A percentile compares a stretch with the other conserved stretches of the same genome.
These are phyloP conservation scores for Mus musculus DNA, from an alignment of 2,113 vertebrate species.

Conservation along the genomic window DNA sequence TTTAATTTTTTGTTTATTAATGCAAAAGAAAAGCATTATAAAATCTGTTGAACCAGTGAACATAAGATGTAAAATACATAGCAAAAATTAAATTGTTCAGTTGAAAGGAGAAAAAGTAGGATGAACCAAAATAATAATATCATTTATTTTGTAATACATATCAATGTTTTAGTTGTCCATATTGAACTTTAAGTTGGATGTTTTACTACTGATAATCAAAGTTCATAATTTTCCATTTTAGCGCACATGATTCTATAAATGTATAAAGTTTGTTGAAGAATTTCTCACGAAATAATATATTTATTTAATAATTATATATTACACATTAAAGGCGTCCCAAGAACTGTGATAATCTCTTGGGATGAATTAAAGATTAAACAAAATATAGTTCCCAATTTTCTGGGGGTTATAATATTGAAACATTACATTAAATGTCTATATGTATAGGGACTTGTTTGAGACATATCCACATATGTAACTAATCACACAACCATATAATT, in stretches of 20 bases:
- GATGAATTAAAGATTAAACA: conserved; percentile 22
- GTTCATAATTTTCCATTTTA: conserved; percentile 13
- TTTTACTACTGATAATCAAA: conserved; percentile 7
- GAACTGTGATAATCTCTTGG: background rate
- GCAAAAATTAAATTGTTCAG: background rate
- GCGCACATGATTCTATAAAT: background rate
- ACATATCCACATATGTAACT: background rate
- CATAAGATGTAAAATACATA: conserved; percentile 10
- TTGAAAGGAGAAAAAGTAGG: conserved; percentile 29
- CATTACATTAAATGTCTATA: background rate
- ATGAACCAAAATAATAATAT: conserved; percentile 54
- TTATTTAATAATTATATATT: conserved; percentile 56
- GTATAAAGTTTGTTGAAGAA: conserved; percentile 21
- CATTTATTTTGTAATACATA: conserved; percentile 14
- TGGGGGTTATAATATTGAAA: background rate
- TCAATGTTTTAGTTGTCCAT: background rate
- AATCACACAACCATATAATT: conserved; percentile 17
- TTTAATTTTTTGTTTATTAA: conserved; percentile 37
- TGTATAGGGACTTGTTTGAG: background rate
- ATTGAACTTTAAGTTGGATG: conserved; percentile 56
- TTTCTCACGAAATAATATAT: background rate
- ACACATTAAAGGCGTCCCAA: background rate
- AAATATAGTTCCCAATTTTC: background rate
- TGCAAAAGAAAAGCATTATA: background rate
- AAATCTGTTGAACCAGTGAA: conserved; percentile 37